Evolutionary conservation across 2,888 invertebrate genomes (phyloP).

Genomic region (Allacma fusca): DNA sequence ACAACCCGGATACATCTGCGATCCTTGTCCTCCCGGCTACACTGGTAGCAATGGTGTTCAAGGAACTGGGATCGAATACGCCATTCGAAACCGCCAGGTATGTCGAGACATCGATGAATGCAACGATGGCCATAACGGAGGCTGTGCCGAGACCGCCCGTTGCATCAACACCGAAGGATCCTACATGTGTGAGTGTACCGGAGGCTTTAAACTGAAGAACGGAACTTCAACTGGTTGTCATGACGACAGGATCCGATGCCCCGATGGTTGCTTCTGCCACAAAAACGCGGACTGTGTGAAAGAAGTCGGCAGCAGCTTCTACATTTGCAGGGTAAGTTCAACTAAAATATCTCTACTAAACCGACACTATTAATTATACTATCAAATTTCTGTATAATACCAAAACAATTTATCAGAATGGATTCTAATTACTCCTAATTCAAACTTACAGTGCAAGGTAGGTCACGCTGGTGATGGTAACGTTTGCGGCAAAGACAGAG

Average conservation of each 20-base stretch:
- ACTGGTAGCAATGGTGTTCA: conserved; percentile 73
- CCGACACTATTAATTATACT: too few relatives aligned
- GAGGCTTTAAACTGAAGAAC: conserved; percentile 82
- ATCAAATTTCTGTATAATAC: too few relatives aligned
- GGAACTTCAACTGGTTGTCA: conserved; percentile 74
- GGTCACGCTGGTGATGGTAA: conserved; percentile 93
- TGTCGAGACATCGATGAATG: conserved; percentile 86
- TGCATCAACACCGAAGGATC: conserved; percentile 47
- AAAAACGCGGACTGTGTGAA: conserved; percentile 80
- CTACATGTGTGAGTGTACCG: conserved; percentile 65
- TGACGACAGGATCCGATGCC: conserved; percentile 74
- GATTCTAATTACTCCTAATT: neutral
- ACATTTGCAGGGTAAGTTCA: conserved; percentile 65
- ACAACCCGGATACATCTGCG: conserved; percentile 39
- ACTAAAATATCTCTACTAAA: neutral
- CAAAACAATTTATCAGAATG: neutral
- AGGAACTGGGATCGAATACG: conserved; percentile 78
- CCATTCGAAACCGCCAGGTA: conserved; percentile 73
- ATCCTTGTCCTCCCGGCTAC: conserved; percentile 68
- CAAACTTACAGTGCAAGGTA: conserved; percentile 71
- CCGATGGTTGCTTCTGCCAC: conserved; percentile 79
- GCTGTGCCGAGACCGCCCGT: conserved; percentile 34
- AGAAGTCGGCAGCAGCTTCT: conserved; percentile 63
- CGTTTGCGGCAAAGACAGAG: conserved; percentile 83
- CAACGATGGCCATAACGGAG: conserved; percentile 66